Evolutionary conservation across 2,888 invertebrate species (phyloP), one percentile per base, ranked within the genome.

Genomic region (Scaptomyza flava): DNA sequence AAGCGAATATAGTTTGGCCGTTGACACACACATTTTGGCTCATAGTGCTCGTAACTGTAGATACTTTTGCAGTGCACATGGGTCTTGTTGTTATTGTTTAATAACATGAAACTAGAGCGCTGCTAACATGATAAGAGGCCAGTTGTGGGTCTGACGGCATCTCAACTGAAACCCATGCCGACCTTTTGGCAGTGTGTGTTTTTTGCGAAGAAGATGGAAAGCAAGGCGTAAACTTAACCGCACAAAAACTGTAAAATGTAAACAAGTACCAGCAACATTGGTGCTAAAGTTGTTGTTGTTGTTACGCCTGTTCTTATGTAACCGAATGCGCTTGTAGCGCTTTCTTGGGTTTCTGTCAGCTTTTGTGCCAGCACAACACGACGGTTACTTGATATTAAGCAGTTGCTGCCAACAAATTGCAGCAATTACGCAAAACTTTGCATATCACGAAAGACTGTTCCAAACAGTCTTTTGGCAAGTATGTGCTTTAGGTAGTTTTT

Each of bases 121-220:
- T 59, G 68, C 81, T 75, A 70, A 82, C 81, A 82, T 74, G 86
- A 84, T 84, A 85, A 81, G 79, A 79, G 82, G 66, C 59, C 63
- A 72, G 62, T 20, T n/a, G 6, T 12, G 30, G 36, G 6, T 65
- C 56, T 42, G 30, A 48, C 41, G 57, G 17, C 30, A 30, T 17
- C 50, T 63, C 45, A 14, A 36, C 30, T 17, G 20, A 9, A 34
- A 20, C 50, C 6, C 33, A 33, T 31, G 30, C 14, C 48, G 64
- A 41, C 33, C 65, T 58, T 36, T 34, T 64, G 58, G 64, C 50
- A 45, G 46, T 31, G 31, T 54, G 65, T 71, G 34, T 31, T 5
- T 1, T 36, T n/a, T 3, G 34, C 42, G 53, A 33, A 33, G 33
- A 36, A 36, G n/a, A 12, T 2, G 31, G 45, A 64, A 50, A 64